Evolutionary conservation across 1,140 invertebrate species (phyloP).

Genomic region (Papilio machaon): DNA sequence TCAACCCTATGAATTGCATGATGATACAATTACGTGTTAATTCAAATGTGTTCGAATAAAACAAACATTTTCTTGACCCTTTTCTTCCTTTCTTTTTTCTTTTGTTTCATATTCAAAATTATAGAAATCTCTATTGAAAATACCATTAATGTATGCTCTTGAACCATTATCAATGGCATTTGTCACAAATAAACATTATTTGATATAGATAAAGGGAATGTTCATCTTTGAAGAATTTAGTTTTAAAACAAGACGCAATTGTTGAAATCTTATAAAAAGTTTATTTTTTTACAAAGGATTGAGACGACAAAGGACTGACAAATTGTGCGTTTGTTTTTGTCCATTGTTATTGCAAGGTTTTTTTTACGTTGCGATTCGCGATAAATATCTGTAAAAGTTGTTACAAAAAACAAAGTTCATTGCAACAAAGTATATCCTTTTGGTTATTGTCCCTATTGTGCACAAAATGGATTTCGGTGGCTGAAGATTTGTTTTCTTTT

Average conservation of each 20-base stretch:
- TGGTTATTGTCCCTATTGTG: neutral
- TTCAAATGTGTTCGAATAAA: neutral
- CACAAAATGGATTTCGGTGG: neutral
- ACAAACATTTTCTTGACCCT: neutral
- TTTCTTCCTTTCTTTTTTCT: neutral
- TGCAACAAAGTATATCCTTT: slow-evolving; percentile 7
- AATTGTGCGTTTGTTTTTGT: neutral
- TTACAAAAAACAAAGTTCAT: neutral
- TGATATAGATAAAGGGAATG: neutral
- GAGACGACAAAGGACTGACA: neutral
- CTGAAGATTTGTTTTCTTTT: neutral
- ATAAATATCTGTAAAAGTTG: neutral
- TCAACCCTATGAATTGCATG: neutral
- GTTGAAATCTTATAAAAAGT: too few species aligned
- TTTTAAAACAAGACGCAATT: too few species aligned
- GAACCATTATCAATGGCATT: neutral
- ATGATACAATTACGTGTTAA: neutral
- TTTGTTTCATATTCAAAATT: neutral
- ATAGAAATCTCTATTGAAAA: neutral
- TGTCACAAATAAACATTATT: neutral
- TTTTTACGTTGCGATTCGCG: neutral
- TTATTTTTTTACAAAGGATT: neutral
- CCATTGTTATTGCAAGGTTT: neutral
- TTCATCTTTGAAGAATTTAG: neutral
- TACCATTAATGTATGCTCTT: neutral